Conservation (phyloP, 2,113 vertebrate genomes). For the Riparia riparia region DNA sequence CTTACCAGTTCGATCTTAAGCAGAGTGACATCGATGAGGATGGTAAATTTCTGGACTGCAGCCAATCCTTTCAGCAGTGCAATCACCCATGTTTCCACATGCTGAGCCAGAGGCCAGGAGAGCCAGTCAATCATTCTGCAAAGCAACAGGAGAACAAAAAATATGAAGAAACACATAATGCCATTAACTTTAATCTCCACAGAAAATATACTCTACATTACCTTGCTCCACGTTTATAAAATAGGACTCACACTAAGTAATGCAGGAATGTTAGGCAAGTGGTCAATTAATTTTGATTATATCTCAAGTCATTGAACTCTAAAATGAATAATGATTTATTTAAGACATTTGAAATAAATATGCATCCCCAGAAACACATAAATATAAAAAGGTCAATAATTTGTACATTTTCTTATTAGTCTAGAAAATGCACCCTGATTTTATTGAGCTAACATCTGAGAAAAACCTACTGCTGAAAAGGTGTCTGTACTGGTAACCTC, state of each 20-base stretch:
- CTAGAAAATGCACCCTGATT: background rate
- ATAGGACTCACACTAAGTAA: background rate
- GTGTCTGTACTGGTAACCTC: background rate
- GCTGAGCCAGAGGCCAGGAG: slow-evolving; percentile 96
- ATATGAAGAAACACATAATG: accelerated
- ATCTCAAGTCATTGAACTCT: background rate
- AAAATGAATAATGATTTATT: background rate
- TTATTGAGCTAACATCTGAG: background rate
- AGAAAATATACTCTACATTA: background rate
- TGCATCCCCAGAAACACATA: accelerated
- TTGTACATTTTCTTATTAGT: background rate
- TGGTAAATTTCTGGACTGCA: slow-evolving; percentile 98
- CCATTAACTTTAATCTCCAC: background rate
- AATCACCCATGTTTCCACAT: slow-evolving; percentile 96
- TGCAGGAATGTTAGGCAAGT: background rate
- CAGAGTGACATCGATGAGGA: slow-evolving; percentile 97
- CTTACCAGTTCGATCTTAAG: slow-evolving; percentile 96
- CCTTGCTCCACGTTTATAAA: background rate
- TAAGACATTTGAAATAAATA: background rate
- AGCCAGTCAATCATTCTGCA: slow-evolving; percentile 99
- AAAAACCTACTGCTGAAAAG: background rate
- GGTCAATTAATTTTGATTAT: background rate
- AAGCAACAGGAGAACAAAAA: background rate
- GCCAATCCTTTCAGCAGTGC: slow-evolving; percentile 95
- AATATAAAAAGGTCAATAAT: background rate